Percentiles rank a stretch among this genome's conserved stretches.
Conservation (phyloP, 2,888 invertebrate species). For the Rotaria magnacalcarata region DNA sequence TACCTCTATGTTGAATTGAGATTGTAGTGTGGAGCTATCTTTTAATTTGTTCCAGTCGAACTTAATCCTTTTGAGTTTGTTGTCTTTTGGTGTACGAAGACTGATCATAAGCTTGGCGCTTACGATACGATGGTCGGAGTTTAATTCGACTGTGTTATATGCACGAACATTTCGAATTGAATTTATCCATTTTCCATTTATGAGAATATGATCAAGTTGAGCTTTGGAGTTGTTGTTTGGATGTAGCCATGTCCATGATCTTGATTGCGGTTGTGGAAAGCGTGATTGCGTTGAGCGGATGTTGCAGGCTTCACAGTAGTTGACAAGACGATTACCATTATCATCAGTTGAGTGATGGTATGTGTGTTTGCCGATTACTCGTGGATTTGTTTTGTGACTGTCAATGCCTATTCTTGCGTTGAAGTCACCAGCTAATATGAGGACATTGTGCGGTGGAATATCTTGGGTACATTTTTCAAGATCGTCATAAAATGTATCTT, state of each 20-base stretch:
- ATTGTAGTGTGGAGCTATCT: neutral
- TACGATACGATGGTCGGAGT: neutral
- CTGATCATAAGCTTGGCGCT: neutral
- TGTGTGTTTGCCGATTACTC: neutral
- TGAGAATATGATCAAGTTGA: neutral
- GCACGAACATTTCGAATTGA: neutral
- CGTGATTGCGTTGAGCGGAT: neutral
- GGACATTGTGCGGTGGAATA: neutral
- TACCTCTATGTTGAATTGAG: neutral
- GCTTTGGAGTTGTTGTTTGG: neutral
- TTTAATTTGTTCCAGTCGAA: neutral
- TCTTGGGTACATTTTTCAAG: neutral
- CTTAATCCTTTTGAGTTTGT: neutral
- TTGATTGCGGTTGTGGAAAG: neutral
- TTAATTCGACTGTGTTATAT: neutral
- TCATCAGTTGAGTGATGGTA: neutral
- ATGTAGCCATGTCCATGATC: neutral
- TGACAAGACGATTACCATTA: neutral
- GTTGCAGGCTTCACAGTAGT: neutral
- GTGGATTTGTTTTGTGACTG: neutral
- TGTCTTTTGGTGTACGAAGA: neutral
- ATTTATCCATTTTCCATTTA: neutral
- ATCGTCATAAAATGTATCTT: neutral
- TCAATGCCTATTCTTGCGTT: neutral
- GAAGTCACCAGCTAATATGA: neutral